phyloP scores from a whole-genome alignment of 1,140 invertebrate species.

The Maconellicoccus hirsutus region DNA sequence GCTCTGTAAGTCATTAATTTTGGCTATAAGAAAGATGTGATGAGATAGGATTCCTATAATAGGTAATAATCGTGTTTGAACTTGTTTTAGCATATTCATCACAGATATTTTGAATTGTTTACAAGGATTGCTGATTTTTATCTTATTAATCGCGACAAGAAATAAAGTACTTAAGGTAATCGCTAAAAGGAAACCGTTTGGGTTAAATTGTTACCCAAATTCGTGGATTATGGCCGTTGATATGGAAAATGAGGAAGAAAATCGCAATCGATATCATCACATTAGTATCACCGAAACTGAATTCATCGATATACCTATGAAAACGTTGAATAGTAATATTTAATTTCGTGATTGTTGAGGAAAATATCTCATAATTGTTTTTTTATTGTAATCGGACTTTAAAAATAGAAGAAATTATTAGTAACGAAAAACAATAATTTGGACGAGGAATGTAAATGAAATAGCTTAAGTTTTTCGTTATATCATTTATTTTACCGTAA shows the following conservation, averaged over 20 bases:
- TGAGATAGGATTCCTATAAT: too few species aligned
- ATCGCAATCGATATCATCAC: neutral
- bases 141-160: neutral
- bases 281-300: neutral
- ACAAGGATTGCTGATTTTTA: neutral
- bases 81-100: neutral
- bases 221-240: neutral
- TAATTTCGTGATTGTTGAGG: too few species aligned
- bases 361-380: too few species aligned
- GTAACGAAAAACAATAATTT: too few species aligned
- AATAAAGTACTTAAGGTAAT: neutral
- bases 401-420: too few species aligned
- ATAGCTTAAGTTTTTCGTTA: too few species aligned
- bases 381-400: too few species aligned
- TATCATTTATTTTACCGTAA: too few species aligned
- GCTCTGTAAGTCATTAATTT: neutral
- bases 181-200: neutral
- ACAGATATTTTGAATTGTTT: neutral
- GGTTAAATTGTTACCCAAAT: neutral
- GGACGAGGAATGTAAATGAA: too few species aligned
- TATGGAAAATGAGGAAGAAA: neutral
- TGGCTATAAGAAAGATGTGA: too few species aligned
- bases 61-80: neutral
- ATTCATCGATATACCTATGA: neutral
- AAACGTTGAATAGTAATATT: neutral